Evolutionary conservation across 2,113 vertebrate genomes (phyloP), one percentile per base, ranked within the genome.

Genomic region (Mionectes macconnelli): DNA sequence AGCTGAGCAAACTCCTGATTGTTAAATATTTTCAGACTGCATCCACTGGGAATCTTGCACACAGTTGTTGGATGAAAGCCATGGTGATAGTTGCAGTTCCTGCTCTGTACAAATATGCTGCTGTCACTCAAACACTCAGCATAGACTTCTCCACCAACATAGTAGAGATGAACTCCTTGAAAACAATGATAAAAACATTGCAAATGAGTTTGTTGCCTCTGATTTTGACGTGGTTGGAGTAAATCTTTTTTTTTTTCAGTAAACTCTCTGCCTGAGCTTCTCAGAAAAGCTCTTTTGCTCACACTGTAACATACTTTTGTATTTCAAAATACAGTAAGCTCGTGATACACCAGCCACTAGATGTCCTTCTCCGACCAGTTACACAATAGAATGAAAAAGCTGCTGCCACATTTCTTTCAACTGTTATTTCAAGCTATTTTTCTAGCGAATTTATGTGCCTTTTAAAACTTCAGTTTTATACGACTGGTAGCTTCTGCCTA

Each of bases 1-100:
- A 99, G 99, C 98, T 99, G 99, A 79, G 99, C 99, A 21, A 99
- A 99, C 93, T 99, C 99, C 96, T 99, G 99, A 96, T 99, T 99
- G 98, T 99, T 99, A 94, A 99, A 99, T 82, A 99, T 99, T 96
- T 99, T 99, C 90, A 99, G 99, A 90, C 99, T 99, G 96, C 99
- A 99, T 95, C 99, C 99, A 50, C 99, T 99, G 50, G 99, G 99
- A 97, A 99, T 99, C 98, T 99, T 99, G 98, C 99, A 99, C 23
- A 99, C 99, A 4, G 99, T 99, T 72, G 99, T 99, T 28, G 99
- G 99, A 94, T 99, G 99, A 97, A 99, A 99, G 94, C 99, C 99
- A 0, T 99, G 99, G 94, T 99, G 99, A 88, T 99, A 99, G 97
- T 99, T 99, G 98, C 99, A 99, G 98, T 99, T 99, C 78, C 99